Evolutionary conservation across 2,888 invertebrate species (phyloP), one percentile per base, ranked within the genome.

Genomic region (Drymonia ruficornis): DNA sequence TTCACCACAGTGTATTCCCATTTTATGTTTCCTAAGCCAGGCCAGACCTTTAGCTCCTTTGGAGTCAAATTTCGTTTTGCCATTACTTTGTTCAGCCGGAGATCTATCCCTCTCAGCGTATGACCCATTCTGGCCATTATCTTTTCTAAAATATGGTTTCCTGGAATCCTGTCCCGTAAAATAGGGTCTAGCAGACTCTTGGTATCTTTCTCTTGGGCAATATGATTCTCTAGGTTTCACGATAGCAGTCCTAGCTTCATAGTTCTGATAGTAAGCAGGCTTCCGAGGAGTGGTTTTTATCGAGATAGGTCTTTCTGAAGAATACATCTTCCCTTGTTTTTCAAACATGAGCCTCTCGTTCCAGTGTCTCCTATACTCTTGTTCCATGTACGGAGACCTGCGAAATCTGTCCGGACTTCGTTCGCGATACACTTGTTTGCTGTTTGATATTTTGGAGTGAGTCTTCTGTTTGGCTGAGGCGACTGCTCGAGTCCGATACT

Each of bases 341-440:
- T 79, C 74, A 59, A 80, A 85, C 63, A 76, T 74, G 3, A 84
- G 59, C 23, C 71, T 74, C 56, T 88, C 87, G 56, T 83, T 74
- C 83, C 87, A 87, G 29, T 79, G 67, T n/a, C 83, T 74, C 42
- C 83, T 74, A 55, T 84, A 76, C 59, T 88, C 86, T 59, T 88
- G 88, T 59, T 88, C 87, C 80, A 84, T 80, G 49, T 85, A 83
- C 0, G 86, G 84, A 0, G 70, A 54, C 40, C 65, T 70, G 31
- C 60, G 66, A 5, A 48, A 11, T 44, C 61, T 67, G 13, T 72
- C 70, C 2, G 74, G 70, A 29, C 72, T 73, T 18, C 53, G 65
- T 2, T 70, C 74, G 43, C 53, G 61, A 47, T 59, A 59, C 1
- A 29, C 15, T 46, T 68, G 64, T 45, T 61, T 63, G 9, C 63